phyloP scores from a whole-genome alignment of 1,140 invertebrate genomes.

The Lanistes nyassanus region DNA sequence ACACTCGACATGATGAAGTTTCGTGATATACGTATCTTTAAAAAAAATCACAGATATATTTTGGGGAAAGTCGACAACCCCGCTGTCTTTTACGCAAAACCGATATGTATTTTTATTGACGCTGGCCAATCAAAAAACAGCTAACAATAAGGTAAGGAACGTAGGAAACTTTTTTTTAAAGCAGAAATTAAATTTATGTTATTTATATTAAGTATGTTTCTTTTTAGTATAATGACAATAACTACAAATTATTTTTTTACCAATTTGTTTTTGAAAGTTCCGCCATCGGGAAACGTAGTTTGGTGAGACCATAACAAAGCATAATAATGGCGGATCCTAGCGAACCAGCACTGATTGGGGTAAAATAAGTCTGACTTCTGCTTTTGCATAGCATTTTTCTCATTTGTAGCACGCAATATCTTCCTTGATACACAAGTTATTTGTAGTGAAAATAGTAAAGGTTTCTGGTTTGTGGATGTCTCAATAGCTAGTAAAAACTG shows the following conservation, averaged over 20 bases:
- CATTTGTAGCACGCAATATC: background rate
- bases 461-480: background rate
- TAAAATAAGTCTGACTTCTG: no score
- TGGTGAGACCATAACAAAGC: constrained; percentile 20
- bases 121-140: constrained; percentile 12
- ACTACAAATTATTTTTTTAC: constrained; percentile 3
- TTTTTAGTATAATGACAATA: background rate
- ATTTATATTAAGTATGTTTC: background rate
- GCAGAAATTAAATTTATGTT: background rate
- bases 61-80: constrained; percentile 12
- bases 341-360: no score
- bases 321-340: constrained; percentile 6
- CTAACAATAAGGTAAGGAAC: background rate
- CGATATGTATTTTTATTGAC: constrained; percentile 18
- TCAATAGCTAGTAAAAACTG: no score
- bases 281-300: background rate
- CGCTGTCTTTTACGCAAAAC: constrained; percentile 3
- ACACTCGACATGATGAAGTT: constrained; percentile 21
- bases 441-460: background rate
- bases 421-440: background rate
- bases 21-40: background rate
- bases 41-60: background rate
- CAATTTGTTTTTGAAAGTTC: background rate
- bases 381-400: background rate
- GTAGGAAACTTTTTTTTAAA: background rate